Conservation (phyloP, 2,797 vertebrate genomes). For the Setipinna tenuifilis region DNA sequence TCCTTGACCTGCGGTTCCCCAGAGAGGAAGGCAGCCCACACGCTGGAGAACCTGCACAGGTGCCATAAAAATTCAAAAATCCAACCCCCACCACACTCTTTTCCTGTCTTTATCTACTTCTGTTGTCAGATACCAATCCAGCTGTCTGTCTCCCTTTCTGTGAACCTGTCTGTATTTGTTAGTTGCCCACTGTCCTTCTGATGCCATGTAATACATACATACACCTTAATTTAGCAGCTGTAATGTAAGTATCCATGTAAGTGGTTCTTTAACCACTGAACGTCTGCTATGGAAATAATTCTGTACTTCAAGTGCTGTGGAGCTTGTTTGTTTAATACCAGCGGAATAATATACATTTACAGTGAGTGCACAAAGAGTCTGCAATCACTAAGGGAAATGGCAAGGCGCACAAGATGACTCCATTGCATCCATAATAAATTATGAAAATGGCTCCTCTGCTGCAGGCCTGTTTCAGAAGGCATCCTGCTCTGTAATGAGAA, state of each 20-base stretch:
- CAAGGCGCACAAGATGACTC: neutral
- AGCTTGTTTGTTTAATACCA: neutral
- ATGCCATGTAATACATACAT: neutral
- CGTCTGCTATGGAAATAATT: too few species aligned
- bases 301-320: neutral
- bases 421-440: neutral
- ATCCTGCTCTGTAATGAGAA: neutral
- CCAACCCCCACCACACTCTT: neutral
- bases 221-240: neutral
- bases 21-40: conserved; percentile 45
- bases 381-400: neutral
- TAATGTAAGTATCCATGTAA: neutral
- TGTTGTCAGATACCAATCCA: neutral
- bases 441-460: neutral
- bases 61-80: neutral
- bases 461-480: neutral
- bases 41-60: conserved; percentile 31
- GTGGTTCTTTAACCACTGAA: neutral
- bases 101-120: neutral
- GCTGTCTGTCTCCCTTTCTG: neutral
- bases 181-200: neutral
- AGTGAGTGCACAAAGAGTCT: neutral
- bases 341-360: neutral
- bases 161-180: conserved; percentile 20
- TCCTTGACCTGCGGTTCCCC: conserved; percentile 59